Evolutionary conservation across 2,113 vertebrate species (phyloP).

Genomic region (Antechinus stuartii): DNA sequence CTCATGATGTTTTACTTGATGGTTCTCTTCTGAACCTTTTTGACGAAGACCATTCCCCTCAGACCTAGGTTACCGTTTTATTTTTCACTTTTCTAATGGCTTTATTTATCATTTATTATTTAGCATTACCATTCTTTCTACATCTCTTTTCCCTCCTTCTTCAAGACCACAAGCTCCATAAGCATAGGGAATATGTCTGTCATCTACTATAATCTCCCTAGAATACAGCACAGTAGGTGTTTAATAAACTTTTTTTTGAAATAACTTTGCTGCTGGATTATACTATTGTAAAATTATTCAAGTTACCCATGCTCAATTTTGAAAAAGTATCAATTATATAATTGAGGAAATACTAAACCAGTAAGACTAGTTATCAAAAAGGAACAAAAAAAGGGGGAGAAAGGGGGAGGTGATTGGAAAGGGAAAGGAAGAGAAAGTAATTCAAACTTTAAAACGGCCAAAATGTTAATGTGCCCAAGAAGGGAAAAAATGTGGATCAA

Average conservation of each 20-base stretch:
- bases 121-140: not conserved
- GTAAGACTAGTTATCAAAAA: too few species aligned
- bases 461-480: not conserved
- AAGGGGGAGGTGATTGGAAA: not conserved
- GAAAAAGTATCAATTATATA: not conserved
- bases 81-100: not conserved
- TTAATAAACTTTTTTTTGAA: not conserved
- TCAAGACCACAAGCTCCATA: not conserved
- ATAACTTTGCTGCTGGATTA: not conserved
- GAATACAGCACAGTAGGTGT: not conserved
- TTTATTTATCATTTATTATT: not conserved
- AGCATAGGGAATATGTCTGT: not conserved
- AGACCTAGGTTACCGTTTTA: not conserved
- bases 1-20: not conserved
- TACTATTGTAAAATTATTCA: not conserved
- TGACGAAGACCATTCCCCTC: not conserved
- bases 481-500: not conserved
- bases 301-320: not conserved
- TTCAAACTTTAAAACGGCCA: not conserved
- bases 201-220: not conserved
- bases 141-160: not conserved
- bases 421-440: not conserved
- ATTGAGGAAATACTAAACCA: not conserved
- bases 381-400: too few species aligned
- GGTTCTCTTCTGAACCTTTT: not conserved